Conservation (phyloP, 2,113 vertebrate species). For the Scomber japonicus region DNA sequence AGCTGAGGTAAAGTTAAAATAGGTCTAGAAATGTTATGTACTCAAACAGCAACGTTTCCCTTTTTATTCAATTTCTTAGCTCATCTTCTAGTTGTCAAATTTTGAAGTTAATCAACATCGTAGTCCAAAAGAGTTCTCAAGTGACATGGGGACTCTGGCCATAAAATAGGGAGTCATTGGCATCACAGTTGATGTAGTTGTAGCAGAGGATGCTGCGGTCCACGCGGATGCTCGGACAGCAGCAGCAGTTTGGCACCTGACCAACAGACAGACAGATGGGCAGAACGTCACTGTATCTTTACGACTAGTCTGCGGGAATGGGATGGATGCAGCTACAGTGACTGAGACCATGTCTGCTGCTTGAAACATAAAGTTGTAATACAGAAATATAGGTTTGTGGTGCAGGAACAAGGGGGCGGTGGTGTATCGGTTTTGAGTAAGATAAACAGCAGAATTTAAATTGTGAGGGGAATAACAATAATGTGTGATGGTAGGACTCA, state of each 20-base stretch:
- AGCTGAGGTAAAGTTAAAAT: conserved; percentile 98
- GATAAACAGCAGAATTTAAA: conserved; percentile 15
- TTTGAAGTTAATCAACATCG: conserved; percentile 66
- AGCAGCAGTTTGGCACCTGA: conserved; percentile 65
- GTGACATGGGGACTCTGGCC: conserved; percentile 83
- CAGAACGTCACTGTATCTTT: conserved; percentile 25
- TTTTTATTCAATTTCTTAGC: conserved; percentile 75
- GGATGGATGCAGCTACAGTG: conserved; percentile 7
- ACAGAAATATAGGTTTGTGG: not conserved
- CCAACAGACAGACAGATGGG: conserved; percentile 58
- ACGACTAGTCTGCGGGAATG: conserved; percentile 14
- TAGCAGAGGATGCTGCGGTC: conserved; percentile 66
- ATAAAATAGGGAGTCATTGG: conserved; percentile 85
- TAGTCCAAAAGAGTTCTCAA: conserved; percentile 73
- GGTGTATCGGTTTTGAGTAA: not conserved
- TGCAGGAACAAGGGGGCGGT: conserved; percentile 7
- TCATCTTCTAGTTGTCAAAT: conserved; percentile 67
- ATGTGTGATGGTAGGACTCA: conserved; percentile 15
- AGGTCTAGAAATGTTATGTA: conserved; percentile 93
- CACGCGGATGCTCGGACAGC: conserved; percentile 43
- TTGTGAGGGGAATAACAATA: not conserved
- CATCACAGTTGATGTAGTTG: conserved; percentile 74
- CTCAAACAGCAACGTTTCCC: conserved; percentile 92
- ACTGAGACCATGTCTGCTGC: conserved; percentile 28
- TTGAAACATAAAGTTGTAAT: conserved; percentile 21